Evolutionary conservation across 30 jellyfish, hydroid and myxozoan species (phyloP).

Genomic region (Morbakka virulenta): DNA sequence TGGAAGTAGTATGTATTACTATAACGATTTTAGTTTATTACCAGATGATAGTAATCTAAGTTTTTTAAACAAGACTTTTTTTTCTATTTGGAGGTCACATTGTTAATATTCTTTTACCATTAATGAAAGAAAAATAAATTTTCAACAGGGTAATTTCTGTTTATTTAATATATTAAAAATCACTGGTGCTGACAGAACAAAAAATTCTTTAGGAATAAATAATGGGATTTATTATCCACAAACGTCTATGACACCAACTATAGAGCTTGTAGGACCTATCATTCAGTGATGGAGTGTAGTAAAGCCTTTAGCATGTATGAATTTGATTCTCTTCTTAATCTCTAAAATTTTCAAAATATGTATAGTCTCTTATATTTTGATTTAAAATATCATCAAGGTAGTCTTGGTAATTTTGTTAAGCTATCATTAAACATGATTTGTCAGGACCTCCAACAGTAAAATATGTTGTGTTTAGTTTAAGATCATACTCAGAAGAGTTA

Average conservation of each 20-base stretch:
- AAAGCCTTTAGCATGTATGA: background rate
- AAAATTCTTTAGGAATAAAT: background rate
- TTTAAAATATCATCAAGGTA: constrained; percentile 11
- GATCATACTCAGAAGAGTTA: no score
- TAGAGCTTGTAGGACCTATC: background rate
- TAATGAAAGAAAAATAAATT: background rate
- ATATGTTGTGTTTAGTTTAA: no score
- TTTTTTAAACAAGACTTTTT: constrained; percentile 13
- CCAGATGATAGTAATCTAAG: background rate
- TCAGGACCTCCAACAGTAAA: no score
- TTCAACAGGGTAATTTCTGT: background rate
- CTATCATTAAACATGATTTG: no score
- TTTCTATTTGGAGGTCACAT: constrained; percentile 12
- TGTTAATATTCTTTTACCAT: constrained; percentile 1
- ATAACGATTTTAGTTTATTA: background rate
- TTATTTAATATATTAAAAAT: no score
- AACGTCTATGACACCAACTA: background rate
- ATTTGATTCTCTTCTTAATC: background rate
- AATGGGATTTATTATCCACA: constrained; percentile 6
- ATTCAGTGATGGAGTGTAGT: background rate
- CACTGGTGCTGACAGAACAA: background rate
- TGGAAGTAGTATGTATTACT: constrained; percentile 14
- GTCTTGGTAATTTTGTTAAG: no score
- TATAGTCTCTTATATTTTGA: constrained; percentile 13
- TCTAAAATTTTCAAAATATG: background rate